phyloP scores from a whole-genome alignment of 2,888 invertebrate species.

The Choreutis nemorana region DNA sequence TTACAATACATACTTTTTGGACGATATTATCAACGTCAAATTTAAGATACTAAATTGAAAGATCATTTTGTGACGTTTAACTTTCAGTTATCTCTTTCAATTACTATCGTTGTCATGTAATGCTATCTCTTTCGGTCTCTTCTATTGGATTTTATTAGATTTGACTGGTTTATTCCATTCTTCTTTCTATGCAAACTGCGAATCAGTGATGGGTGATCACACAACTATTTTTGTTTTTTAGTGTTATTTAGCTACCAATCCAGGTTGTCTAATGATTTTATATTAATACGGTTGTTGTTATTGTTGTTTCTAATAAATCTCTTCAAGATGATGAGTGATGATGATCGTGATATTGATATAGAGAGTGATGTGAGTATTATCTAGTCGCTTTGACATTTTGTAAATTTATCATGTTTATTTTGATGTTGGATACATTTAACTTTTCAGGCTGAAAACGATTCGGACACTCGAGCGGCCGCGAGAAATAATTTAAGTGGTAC shows the following conservation, averaged over 20 bases:
- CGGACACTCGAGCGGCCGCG: conserved; percentile 72
- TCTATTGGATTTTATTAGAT: too few relatives aligned
- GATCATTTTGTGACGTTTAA: too few relatives aligned
- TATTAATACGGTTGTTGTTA: conserved; percentile 11
- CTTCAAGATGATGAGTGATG: conserved; percentile 83
- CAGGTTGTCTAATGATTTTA: conserved; percentile 20
- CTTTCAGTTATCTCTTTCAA: too few relatives aligned
- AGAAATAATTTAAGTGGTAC: conserved; percentile 72
- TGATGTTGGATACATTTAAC: conserved; percentile 14
- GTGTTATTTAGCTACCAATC: conserved; percentile 2
- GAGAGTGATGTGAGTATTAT: conserved; percentile 88
- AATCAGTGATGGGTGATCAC: neutral
- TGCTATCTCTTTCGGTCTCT: too few relatives aligned
- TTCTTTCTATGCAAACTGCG: neutral
- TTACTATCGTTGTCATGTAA: too few relatives aligned
- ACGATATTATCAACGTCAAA: too few relatives aligned
- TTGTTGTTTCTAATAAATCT: conserved; percentile 10
- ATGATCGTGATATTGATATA: conserved; percentile 93
- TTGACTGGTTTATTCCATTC: too few relatives aligned
- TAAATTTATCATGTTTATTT: conserved; percentile 18
- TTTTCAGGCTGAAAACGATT: conserved; percentile 81
- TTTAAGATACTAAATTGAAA: too few relatives aligned
- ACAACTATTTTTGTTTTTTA: too few relatives aligned
- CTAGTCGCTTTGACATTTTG: conserved; percentile 18
- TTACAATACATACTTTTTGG: too few relatives aligned